These are phyloP conservation scores for Xanthorhoe spadicearia DNA, from an alignment of 2,888 invertebrate species.

Conservation along the genomic window DNA sequence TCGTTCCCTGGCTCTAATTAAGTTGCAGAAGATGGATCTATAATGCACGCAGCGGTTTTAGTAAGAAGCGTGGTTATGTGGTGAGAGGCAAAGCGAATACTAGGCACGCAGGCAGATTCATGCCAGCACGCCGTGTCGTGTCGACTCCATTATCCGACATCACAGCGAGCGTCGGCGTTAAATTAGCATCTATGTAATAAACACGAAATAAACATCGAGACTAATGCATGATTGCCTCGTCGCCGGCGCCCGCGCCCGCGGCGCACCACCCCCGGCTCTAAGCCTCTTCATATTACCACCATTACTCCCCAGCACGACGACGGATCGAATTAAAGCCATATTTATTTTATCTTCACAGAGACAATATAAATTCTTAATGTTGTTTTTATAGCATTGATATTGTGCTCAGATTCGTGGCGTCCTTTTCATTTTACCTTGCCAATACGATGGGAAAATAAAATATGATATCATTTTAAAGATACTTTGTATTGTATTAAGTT, in stretches of 20 bases:
- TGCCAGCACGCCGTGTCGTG: constrained; percentile 48
- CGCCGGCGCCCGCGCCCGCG: constrained; percentile 29
- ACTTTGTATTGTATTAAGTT: constrained; percentile 26
- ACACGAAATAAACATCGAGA: constrained; percentile 78
- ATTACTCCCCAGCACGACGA: constrained; percentile 46
- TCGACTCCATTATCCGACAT: constrained; percentile 59
- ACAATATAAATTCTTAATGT: constrained; percentile 73
- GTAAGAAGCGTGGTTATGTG: constrained; percentile 48
- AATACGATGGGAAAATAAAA: constrained; percentile 34
- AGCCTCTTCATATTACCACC: constrained; percentile 49
- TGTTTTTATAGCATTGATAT: constrained; percentile 70
- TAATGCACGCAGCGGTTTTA: constrained; percentile 50
- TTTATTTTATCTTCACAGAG: constrained; percentile 69
- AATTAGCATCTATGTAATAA: constrained; percentile 73
- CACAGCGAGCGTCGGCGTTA: constrained; percentile 57
- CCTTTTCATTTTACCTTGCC: constrained; percentile 42
- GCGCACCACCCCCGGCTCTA: constrained; percentile 44
- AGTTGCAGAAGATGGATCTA: constrained; percentile 60
- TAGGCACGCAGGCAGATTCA: constrained; percentile 39
- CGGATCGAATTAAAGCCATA: constrained; percentile 62
- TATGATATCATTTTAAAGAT: constrained; percentile 37
- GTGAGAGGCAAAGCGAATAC: constrained; percentile 48
- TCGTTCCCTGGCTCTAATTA: constrained; percentile 55
- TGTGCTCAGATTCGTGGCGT: constrained; percentile 58
- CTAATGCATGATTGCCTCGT: constrained; percentile 74